Evolutionary conservation across 1,140 invertebrate species (phyloP).

Genomic region (Stegodyphus mimosarum): DNA sequence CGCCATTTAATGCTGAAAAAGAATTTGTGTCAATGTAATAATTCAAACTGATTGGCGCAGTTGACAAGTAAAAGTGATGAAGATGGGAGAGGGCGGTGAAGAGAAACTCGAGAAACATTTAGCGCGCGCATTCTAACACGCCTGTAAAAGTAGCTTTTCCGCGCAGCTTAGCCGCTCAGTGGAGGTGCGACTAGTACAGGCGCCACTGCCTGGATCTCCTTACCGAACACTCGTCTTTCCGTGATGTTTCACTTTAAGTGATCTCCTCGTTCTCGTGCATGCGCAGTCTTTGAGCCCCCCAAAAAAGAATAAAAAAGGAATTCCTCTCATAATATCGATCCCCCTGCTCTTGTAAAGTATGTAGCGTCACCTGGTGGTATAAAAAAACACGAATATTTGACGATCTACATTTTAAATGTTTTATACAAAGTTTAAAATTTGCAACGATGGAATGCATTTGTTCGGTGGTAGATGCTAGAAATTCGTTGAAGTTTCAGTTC

Average conservation of each 20-base stretch:
- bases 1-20: too few species aligned
- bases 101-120: too few species aligned
- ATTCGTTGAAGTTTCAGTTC: too few species aligned
- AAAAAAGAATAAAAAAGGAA: not conserved
- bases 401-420: not conserved
- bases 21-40: too few species aligned
- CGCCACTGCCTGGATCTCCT: not conserved
- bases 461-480: too few species aligned
- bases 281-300: not conserved
- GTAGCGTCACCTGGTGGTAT: constrained; percentile 37
- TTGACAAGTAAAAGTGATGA: too few species aligned
- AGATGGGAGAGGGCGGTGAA: too few species aligned
- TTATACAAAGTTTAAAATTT: not conserved
- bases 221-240: not conserved
- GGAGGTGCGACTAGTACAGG: not conserved
- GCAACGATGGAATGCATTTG: not conserved
- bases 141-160: not conserved
- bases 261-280: not conserved
- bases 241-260: not conserved
- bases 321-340: constrained; percentile 34
- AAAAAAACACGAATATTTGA: constrained; percentile 24
- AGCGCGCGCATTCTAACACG: not conserved
- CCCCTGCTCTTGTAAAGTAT: constrained; percentile 15
- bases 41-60: too few species aligned
- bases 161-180: not conserved